phyloP scores from a whole-genome alignment of 2,113 vertebrate species.

The Jacana jacana region DNA sequence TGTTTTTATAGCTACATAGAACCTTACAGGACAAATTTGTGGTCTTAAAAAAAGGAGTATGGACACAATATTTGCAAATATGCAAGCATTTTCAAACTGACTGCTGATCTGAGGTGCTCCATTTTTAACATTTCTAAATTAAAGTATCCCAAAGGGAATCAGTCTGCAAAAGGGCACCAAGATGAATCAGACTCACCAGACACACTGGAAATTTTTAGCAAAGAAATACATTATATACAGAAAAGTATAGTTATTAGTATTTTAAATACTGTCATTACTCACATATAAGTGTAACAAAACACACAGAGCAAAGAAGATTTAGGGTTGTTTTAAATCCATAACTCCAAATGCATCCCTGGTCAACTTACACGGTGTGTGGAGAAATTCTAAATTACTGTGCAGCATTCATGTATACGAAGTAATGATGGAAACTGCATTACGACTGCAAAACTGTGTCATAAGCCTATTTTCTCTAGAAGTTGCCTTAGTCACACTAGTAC shows the following conservation, averaged over 20 bases:
- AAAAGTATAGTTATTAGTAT: neutral
- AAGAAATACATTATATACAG: neutral
- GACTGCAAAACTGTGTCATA: neutral
- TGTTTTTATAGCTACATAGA: neutral
- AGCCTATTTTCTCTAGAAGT: neutral
- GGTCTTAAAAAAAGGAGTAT: neutral
- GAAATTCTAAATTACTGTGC: neutral
- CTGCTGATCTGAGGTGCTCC: neutral
- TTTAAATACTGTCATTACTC: neutral
- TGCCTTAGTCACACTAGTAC: neutral
- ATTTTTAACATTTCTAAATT: neutral
- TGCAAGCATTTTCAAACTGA: neutral
- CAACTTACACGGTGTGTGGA: neutral
- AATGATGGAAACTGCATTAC: neutral
- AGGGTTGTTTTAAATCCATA: neutral
- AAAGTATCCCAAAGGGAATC: neutral
- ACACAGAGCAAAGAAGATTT: neutral
- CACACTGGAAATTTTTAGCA: neutral
- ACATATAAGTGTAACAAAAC: neutral
- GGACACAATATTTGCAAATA: neutral
- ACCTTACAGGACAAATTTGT: neutral
- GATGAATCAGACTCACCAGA: neutral
- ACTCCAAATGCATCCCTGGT: neutral
- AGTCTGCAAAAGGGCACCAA: neutral
- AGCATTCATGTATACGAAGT: neutral